phyloP scores from a whole-genome alignment of 2,888 invertebrate species.

The Myopa tessellatipennis region DNA sequence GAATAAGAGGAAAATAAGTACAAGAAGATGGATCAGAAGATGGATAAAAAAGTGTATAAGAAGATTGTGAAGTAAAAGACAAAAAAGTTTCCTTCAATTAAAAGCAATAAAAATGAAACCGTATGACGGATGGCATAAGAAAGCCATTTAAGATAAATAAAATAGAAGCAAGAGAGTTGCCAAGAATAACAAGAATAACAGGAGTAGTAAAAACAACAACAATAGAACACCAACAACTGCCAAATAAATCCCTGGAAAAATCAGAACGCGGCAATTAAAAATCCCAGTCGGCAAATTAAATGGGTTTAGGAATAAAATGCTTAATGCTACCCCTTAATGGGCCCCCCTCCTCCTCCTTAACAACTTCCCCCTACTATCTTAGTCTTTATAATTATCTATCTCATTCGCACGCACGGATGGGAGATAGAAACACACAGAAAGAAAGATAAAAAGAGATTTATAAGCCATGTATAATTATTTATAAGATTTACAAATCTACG shows the following conservation, averaged over 20 bases:
- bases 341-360: background rate
- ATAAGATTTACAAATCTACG: constrained; percentile 46
- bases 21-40: no score
- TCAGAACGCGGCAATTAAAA: constrained; percentile 45
- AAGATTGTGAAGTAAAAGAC: background rate
- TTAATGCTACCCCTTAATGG: background rate
- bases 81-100: no score
- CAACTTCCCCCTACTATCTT: background rate
- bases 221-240: constrained; percentile 23
- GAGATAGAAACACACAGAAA: background rate
- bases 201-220: background rate
- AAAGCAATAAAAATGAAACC: background rate
- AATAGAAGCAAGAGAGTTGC: no score
- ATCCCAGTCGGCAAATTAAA: constrained; percentile 47
- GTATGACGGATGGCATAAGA: background rate
- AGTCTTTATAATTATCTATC: background rate
- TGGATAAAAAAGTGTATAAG: background rate
- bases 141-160: background rate
- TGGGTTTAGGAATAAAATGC: constrained; percentile 39
- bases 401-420: background rate
- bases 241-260: constrained; percentile 41
- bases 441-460: constrained; percentile 51
- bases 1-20: background rate
- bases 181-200: background rate
- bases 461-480: constrained; percentile 42